Evolutionary conservation across 1,140 invertebrate genomes (phyloP).

Genomic region (Eumeta japonica): DNA sequence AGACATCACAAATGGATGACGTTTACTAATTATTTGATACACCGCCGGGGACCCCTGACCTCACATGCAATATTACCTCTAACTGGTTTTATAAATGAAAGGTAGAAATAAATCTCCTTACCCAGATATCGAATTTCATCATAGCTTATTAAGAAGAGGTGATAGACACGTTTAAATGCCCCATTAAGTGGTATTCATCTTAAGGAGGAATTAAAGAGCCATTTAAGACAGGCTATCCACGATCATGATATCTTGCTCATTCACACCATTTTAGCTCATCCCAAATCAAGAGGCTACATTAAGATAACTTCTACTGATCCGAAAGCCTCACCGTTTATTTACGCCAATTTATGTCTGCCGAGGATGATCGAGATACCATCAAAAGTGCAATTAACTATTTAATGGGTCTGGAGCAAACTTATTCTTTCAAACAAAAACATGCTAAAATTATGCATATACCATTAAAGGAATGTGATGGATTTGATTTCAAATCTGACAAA

Average conservation of each 20-base stretch:
- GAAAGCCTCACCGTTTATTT: slow-evolving; percentile 72
- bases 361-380: slow-evolving; percentile 63
- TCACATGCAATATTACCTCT: slow-evolving; percentile 50
- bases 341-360: slow-evolving; percentile 72
- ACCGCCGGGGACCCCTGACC: slow-evolving; percentile 52
- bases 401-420: slow-evolving; percentile 59
- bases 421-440: slow-evolving; percentile 59
- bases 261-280: slow-evolving; percentile 62
- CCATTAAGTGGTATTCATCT: too few relatives aligned
- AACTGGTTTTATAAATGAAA: slow-evolving; percentile 59
- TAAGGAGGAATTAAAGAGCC: too few relatives aligned
- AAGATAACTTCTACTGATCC: slow-evolving; percentile 69
- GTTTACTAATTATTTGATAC: slow-evolving; percentile 52
- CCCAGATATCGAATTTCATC: slow-evolving; percentile 54
- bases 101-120: slow-evolving; percentile 48
- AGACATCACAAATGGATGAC: slow-evolving; percentile 41
- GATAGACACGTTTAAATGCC: too few relatives aligned
- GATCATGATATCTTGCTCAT: too few relatives aligned
- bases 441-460: slow-evolving; percentile 58
- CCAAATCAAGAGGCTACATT: slow-evolving; percentile 74
- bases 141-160: too few relatives aligned
- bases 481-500: slow-evolving; percentile 62
- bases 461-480: slow-evolving; percentile 64
- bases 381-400: slow-evolving; percentile 60
- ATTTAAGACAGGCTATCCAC: too few relatives aligned